phyloP scores from a whole-genome alignment of 30 jellyfish, hydroid and myxozoan species.

The Chironex yamaguchii region DNA sequence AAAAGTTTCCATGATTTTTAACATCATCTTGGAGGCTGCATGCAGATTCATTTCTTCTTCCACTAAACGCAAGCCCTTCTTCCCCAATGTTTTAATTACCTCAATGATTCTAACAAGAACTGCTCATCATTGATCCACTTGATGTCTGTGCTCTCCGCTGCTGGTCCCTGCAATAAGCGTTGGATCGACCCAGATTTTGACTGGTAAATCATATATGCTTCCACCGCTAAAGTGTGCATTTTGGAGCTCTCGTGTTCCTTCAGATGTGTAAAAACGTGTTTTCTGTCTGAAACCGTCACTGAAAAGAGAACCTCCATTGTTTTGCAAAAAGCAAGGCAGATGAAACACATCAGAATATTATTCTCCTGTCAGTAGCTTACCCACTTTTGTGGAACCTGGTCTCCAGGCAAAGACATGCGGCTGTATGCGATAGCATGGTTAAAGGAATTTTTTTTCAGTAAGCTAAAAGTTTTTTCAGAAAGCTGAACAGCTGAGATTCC shows the following conservation, averaged over 20 bases:
- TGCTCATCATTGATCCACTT: slow-evolving; percentile 4
- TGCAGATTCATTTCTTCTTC: slow-evolving; percentile 33
- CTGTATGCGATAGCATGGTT: slow-evolving; percentile 35
- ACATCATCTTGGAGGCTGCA: slow-evolving; percentile 16
- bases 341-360: slow-evolving; percentile 15
- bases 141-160: not conserved
- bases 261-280: slow-evolving; percentile 9
- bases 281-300: slow-evolving; percentile 4
- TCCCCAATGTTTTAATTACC: slow-evolving; percentile 15
- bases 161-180: not conserved
- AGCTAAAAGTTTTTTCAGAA: slow-evolving; percentile 4
- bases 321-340: slow-evolving; percentile 39
- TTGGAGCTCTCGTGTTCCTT: slow-evolving; percentile 8
- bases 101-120: slow-evolving; percentile 1
- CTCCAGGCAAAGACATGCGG: slow-evolving; percentile 19
- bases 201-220: slow-evolving; percentile 43
- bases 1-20: slow-evolving; percentile 16
- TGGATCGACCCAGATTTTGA: slow-evolving; percentile 46
- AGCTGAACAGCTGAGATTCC: slow-evolving; percentile 7
- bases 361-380: slow-evolving; percentile 46
- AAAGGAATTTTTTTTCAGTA: slow-evolving; percentile 16
- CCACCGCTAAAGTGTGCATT: slow-evolving; percentile 42
- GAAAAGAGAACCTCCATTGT: slow-evolving; percentile 29
- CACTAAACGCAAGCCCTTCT: slow-evolving; percentile 32
- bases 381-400: slow-evolving; percentile 46